These are phyloP conservation scores for Babylonia areolata DNA, from an alignment of 1,140 invertebrate genomes.

Conservation along the genomic window DNA sequence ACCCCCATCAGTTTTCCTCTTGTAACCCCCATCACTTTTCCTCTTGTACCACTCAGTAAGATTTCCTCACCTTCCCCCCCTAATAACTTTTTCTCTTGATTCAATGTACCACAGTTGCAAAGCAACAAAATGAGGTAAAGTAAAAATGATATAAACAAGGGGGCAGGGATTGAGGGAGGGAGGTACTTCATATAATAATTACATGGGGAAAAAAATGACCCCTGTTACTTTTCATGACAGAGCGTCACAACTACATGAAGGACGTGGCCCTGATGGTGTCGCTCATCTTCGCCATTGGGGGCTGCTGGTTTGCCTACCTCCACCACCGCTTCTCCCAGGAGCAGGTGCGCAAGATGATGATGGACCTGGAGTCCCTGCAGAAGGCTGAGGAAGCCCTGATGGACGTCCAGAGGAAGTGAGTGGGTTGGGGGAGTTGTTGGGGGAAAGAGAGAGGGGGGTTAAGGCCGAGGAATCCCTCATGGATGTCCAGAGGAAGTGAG, in stretches of 20 bases:
- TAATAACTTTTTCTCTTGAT: too few species aligned
- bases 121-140: too few species aligned
- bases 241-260: constrained; percentile 88
- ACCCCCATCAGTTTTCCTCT: too few species aligned
- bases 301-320: constrained; percentile 92
- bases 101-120: not conserved
- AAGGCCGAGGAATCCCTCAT: not conserved
- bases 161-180: too few species aligned
- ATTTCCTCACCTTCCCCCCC: too few species aligned
- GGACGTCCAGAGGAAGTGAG: constrained; percentile 83
- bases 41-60: too few species aligned
- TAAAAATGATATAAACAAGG: too few species aligned
- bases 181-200: too few species aligned
- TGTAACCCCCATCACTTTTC: too few species aligned
- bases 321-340: constrained; percentile 91
- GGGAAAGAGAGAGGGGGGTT: not conserved
- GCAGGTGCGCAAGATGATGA: constrained; percentile 91
- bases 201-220: too few species aligned
- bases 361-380: constrained; percentile 93
- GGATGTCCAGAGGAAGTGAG: not conserved
- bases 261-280: constrained; percentile 90
- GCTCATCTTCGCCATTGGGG: constrained; percentile 87
- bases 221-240: too few species aligned
- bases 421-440: not conserved
- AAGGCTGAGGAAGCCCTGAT: constrained; percentile 91